A percentile compares a stretch with the other conserved stretches of the same genome.
These are phyloP conservation scores for Gryon sp. DNA, from an alignment of 1,140 invertebrate species.

Conservation along the genomic window DNA sequence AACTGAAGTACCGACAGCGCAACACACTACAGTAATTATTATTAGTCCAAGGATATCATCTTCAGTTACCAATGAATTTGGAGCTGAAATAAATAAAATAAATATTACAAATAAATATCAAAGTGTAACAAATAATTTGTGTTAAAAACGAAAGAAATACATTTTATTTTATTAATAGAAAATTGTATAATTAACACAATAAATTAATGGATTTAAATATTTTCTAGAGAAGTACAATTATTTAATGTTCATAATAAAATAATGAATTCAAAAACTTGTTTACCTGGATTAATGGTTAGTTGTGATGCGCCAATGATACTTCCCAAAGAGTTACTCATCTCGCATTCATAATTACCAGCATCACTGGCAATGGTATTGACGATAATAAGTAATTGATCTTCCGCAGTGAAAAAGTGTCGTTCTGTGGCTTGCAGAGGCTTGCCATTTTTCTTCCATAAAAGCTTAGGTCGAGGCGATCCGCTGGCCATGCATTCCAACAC, in stretches of 20 bases:
- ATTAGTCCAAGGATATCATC: constrained; percentile 90
- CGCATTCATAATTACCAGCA: constrained; percentile 92
- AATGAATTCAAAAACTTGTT: constrained; percentile 63
- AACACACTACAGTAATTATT: constrained; percentile 93
- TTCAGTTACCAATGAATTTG: constrained; percentile 79
- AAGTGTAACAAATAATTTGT: no score
- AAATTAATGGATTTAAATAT: no score
- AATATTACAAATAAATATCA: constrained; percentile 25
- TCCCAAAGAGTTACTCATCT: constrained; percentile 91
- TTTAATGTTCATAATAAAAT: background rate
- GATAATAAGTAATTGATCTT: constrained; percentile 93
- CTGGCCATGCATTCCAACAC: constrained; percentile 93
- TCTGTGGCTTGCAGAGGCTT: constrained; percentile 85
- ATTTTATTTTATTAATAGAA: no score
- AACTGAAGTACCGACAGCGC: constrained; percentile 92
- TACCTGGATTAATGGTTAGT: constrained; percentile 81
- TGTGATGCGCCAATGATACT: constrained; percentile 81
- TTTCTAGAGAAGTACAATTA: constrained; percentile 8
- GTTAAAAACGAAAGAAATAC: no score
- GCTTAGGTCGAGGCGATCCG: constrained; percentile 90
- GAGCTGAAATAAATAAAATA: constrained; percentile 65
- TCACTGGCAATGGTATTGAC: constrained; percentile 87
- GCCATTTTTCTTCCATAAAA: constrained; percentile 95
- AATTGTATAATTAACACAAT: background rate
- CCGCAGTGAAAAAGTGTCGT: constrained; percentile 89